phyloP scores from a whole-genome alignment of 2,888 invertebrate genomes.

The Halictus quadricinctus region DNA sequence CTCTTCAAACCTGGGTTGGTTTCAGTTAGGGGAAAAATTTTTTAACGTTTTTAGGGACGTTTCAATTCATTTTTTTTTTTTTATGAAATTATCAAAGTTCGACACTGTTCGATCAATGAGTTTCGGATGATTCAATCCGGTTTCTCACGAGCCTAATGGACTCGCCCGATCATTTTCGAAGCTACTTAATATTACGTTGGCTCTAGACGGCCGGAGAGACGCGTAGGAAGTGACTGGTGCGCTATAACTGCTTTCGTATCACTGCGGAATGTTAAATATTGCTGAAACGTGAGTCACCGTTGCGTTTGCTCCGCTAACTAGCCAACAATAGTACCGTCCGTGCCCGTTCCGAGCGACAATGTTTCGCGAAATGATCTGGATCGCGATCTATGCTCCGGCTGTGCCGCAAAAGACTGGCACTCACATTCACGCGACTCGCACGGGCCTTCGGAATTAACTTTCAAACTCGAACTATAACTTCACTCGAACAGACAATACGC shows the following conservation, averaged over 20 bases:
- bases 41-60: too few species aligned
- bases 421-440: conserved; percentile 13
- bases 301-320: conserved; percentile 51
- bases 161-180: conserved; percentile 13
- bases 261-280: conserved; percentile 75
- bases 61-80: too few species aligned
- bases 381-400: conserved; percentile 17
- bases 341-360: conserved; percentile 6
- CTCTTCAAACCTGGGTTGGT: too few species aligned
- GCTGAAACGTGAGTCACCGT: conserved; percentile 73
- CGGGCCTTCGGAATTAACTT: conserved; percentile 10
- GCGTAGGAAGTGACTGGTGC: conserved; percentile 63
- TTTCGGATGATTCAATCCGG: neutral
- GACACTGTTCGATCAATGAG: too few species aligned
- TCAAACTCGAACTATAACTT: neutral
- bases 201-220: conserved; percentile 8
- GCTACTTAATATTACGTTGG: neutral
- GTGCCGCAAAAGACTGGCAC: neutral
- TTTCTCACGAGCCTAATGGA: neutral
- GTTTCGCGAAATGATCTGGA: conserved; percentile 42
- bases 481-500: neutral
- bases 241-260: conserved; percentile 64
- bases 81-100: too few species aligned
- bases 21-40: too few species aligned
- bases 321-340: conserved; percentile 50